A percentile compares a stretch with the other conserved stretches of the same genome.
These are phyloP conservation scores for Endotricha flammealis DNA, from an alignment of 2,888 invertebrate species.

Conservation along the genomic window DNA sequence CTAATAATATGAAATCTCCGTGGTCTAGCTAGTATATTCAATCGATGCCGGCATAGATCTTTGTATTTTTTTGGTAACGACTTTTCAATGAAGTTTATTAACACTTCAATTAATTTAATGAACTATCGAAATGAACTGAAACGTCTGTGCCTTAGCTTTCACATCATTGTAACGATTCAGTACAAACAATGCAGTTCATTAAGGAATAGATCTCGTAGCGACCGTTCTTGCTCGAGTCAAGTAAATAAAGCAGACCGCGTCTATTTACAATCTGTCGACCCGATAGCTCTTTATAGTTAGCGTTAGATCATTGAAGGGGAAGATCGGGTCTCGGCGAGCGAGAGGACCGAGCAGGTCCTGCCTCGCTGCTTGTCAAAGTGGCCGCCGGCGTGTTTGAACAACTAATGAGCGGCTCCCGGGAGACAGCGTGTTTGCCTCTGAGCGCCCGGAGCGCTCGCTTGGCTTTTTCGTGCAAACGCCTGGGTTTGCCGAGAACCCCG, in stretches of 20 bases:
- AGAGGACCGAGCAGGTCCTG: conserved; percentile 39
- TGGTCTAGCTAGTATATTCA: too few relatives aligned
- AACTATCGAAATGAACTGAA: too few relatives aligned
- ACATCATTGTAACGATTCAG: too few relatives aligned
- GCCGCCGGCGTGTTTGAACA: conserved; percentile 62
- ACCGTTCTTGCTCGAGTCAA: conserved; percentile 2
- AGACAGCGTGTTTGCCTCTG: conserved; percentile 68
- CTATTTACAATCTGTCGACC: conserved; percentile 25
- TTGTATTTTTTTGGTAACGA: too few relatives aligned
- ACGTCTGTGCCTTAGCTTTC: too few relatives aligned
- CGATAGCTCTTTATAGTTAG: conserved; percentile 27
- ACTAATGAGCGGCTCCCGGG: conserved; percentile 75
- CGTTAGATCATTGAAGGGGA: conserved; percentile 66
- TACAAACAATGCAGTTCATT: conserved; percentile 6
- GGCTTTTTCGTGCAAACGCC: conserved; percentile 59
- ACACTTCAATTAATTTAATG: too few relatives aligned
- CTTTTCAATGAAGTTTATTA: too few relatives aligned
- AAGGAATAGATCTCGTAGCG: conserved; percentile 4
- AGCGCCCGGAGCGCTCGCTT: conserved; percentile 45
- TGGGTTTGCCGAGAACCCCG: conserved; percentile 41
- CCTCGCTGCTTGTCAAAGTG: conserved; percentile 72
- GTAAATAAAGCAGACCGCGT: conserved; percentile 19
- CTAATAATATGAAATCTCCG: too few relatives aligned
- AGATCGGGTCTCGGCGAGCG: conserved; percentile 39
- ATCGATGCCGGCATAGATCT: too few relatives aligned